Conservation (phyloP, 2,113 vertebrate genomes). For the Taurulus bubalis region DNA sequence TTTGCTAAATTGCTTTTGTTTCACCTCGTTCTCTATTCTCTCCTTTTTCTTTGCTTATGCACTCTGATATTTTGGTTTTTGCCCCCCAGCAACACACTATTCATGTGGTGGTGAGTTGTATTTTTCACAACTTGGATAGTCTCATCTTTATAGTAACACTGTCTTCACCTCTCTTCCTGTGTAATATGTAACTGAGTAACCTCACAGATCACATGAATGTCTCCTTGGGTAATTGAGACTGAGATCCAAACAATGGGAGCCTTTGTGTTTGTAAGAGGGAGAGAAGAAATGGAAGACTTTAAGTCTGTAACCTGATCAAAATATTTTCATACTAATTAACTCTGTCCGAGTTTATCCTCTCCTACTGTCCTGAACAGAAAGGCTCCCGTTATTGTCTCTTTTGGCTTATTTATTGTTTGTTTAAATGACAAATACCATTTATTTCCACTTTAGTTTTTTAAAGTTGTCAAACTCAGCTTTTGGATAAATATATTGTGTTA, state of each 20-base stretch:
- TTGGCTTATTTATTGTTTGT: conserved; percentile 30
- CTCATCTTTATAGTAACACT: conserved; percentile 50
- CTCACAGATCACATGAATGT: conserved; percentile 81
- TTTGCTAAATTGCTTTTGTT: conserved; percentile 73
- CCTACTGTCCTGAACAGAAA: conserved; percentile 30
- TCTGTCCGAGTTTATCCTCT: conserved; percentile 23
- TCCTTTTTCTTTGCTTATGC: conserved; percentile 90
- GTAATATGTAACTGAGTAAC: conserved; percentile 46
- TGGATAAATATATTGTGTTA: background rate
- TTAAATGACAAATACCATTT: background rate
- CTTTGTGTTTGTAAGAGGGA: conserved; percentile 55
- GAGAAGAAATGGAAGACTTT: conserved; percentile 31
- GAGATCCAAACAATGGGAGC: conserved; percentile 55
- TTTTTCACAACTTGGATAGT: conserved; percentile 77
- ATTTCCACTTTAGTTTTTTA: background rate
- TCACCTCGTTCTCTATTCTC: conserved; percentile 80
- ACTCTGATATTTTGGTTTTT: conserved; percentile 92
- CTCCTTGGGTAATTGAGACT: conserved; percentile 47
- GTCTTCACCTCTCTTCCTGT: conserved; percentile 44
- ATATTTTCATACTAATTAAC: conserved; percentile 21
- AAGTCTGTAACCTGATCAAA: conserved; percentile 24
- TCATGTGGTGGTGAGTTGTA: conserved; percentile 99
- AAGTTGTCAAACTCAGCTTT: conserved; percentile 5
- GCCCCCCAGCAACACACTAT: conserved; percentile 97
- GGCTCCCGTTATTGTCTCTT: conserved; percentile 34